Evolutionary conservation across 2,113 vertebrate genomes (phyloP).

Genomic region (Macrotis lagotis): DNA sequence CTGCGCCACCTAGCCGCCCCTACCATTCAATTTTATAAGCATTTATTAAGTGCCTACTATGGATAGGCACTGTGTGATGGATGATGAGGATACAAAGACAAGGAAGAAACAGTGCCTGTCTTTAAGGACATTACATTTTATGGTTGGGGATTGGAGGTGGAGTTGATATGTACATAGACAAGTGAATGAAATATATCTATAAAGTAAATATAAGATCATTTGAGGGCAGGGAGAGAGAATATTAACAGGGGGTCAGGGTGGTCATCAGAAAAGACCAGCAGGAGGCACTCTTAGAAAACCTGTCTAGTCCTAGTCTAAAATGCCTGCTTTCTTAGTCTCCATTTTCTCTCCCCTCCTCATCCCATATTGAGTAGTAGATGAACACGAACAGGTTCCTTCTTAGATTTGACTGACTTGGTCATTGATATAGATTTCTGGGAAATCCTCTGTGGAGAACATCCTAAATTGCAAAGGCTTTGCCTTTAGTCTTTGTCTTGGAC

Average conservation of each 20-base stretch:
- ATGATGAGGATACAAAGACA: not conserved
- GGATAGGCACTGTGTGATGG: not conserved
- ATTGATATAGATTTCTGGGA: not conserved
- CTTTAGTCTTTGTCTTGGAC: not conserved
- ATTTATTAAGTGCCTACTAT: not conserved
- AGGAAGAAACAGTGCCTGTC: not conserved
- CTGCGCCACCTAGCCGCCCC: too few relatives aligned
- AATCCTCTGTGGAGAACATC: not conserved
- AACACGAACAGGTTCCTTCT: not conserved
- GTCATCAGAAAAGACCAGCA: too few relatives aligned
- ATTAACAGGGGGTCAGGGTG: too few relatives aligned
- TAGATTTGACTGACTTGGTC: not conserved
- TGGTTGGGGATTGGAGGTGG: not conserved
- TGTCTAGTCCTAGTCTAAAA: too few relatives aligned
- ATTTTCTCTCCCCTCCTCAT: too few relatives aligned
- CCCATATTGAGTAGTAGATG: not conserved
- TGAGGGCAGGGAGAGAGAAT: too few relatives aligned
- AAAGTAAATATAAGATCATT: too few relatives aligned
- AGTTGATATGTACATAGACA: too few relatives aligned
- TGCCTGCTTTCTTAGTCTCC: too few relatives aligned
- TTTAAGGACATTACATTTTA: not conserved
- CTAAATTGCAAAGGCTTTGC: not conserved
- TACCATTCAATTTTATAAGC: not conserved
- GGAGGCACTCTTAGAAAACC: too few relatives aligned
- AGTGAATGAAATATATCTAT: too few relatives aligned